phyloP scores from a whole-genome alignment of 2,113 vertebrate species.

The Macaca mulatta region DNA sequence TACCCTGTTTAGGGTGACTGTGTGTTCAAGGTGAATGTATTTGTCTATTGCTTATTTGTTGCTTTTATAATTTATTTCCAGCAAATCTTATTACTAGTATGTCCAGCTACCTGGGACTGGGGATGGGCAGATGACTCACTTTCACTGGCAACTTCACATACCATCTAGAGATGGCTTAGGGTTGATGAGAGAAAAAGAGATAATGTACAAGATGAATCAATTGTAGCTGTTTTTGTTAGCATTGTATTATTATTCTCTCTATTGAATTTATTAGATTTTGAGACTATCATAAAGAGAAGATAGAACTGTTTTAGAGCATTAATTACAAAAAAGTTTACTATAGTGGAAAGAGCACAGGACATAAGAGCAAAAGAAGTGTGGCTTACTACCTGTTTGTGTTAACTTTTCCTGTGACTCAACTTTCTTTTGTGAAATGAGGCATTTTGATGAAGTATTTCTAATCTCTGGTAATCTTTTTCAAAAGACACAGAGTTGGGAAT shows the following conservation, averaged over 20 bases:
- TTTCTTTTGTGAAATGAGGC: not conserved
- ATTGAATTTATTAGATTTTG: slow-evolving; percentile 21
- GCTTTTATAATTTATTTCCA: not conserved
- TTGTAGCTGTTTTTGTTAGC: not conserved
- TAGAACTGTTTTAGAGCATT: not conserved
- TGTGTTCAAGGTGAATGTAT: not conserved
- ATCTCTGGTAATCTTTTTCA: not conserved
- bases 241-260: not conserved
- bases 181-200: not conserved
- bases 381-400: not conserved
- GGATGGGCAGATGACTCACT: not conserved
- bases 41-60: not conserved
- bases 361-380: not conserved
- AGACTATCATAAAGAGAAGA: not conserved
- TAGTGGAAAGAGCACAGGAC: not conserved
- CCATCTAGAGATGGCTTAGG: not conserved
- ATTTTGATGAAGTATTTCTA: not conserved
- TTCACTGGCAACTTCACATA: not conserved
- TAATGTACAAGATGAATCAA: not conserved
- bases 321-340: not conserved
- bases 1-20: not conserved
- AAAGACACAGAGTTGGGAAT: not conserved
- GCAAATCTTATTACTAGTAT: not conserved
- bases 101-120: not conserved
- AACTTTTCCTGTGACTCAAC: not conserved